Conservation (phyloP, 2,888 invertebrate species). For the Pammene aurita region DNA sequence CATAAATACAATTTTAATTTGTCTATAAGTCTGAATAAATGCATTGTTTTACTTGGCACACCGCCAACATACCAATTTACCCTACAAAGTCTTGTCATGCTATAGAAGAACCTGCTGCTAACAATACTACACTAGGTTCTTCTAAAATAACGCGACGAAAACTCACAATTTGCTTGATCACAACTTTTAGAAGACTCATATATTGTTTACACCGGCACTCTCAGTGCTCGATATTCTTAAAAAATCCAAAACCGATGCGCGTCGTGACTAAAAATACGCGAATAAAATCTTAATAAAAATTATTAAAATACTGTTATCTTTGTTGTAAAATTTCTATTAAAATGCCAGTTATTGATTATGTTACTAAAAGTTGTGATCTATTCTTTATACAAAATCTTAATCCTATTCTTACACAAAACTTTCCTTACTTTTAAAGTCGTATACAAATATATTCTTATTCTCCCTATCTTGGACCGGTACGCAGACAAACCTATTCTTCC, state of each 20-base stretch:
- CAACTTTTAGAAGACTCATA: constrained; percentile 26
- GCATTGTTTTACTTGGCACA: constrained; percentile 40
- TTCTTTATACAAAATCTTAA: constrained; percentile 22
- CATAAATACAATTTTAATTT: constrained; percentile 21
- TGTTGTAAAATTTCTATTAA: no score
- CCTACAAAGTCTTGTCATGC: background rate
- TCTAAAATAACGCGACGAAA: background rate
- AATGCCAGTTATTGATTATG: no score
- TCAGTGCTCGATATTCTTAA: no score
- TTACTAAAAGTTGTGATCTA: constrained; percentile 23
- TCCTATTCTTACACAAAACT: constrained; percentile 69
- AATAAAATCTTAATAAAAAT: no score
- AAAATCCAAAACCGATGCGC: no score
- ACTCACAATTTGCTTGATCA: constrained; percentile 7
- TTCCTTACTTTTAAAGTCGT: constrained; percentile 78
- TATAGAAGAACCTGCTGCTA: constrained; percentile 8
- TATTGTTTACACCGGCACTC: background rate
- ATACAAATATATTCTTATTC: constrained; percentile 79
- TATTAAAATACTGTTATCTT: no score
- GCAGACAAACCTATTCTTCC: constrained; percentile 73
- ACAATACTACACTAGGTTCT: background rate
- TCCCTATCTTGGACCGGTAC: constrained; percentile 71
- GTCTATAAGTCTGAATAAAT: constrained; percentile 37
- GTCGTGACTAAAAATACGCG: no score
- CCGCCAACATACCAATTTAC: constrained; percentile 35